A percentile compares a stretch with the other conserved stretches of the same genome.
Evolutionary conservation across 2,113 vertebrate species (phyloP).

Genomic region (Ptychochromis oligacanthus): DNA sequence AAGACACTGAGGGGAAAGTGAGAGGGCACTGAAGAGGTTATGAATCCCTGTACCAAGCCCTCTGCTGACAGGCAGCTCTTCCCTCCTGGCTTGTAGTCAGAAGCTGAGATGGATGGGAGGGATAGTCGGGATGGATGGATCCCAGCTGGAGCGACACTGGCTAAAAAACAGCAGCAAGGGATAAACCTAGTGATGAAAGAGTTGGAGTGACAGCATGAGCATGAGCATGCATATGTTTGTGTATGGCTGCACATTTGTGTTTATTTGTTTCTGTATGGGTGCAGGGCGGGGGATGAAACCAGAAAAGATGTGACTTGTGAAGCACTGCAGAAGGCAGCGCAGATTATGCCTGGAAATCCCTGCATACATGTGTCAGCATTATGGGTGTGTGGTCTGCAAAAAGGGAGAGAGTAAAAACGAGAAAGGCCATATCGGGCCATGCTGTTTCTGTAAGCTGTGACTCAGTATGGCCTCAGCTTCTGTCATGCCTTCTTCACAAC

Average conservation of each 20-base stretch:
- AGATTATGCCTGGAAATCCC: conserved; percentile 54
- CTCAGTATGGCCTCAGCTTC: conserved; percentile 34
- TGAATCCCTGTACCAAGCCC: conserved; percentile 49
- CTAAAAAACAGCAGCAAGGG: conserved; percentile 12
- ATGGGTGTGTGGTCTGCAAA: conserved; percentile 16
- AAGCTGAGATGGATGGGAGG: conserved; percentile 45
- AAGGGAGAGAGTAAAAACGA: background rate
- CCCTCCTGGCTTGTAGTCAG: conserved; percentile 44
- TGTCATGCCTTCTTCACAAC: conserved; percentile 21
- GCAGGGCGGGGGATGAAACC: background rate
- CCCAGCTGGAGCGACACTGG: conserved; percentile 29
- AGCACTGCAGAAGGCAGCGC: conserved; percentile 29
- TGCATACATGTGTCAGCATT: conserved; percentile 51
- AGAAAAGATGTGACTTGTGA: conserved; percentile 22
- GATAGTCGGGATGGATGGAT: conserved; percentile 35
- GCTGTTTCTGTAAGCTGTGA: conserved; percentile 54
- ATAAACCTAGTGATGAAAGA: conserved; percentile 36
- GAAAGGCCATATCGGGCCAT: conserved; percentile 18
- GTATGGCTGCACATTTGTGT: background rate
- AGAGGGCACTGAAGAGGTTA: conserved; percentile 59
- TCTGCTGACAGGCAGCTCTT: conserved; percentile 54
- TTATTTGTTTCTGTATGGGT: conserved; percentile 7
- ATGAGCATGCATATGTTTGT: conserved; percentile 22
- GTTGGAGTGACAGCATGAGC: background rate
- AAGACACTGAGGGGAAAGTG: conserved; percentile 56